Conservation (phyloP, 2,113 vertebrate species). For the Procavia capensis region DNA sequence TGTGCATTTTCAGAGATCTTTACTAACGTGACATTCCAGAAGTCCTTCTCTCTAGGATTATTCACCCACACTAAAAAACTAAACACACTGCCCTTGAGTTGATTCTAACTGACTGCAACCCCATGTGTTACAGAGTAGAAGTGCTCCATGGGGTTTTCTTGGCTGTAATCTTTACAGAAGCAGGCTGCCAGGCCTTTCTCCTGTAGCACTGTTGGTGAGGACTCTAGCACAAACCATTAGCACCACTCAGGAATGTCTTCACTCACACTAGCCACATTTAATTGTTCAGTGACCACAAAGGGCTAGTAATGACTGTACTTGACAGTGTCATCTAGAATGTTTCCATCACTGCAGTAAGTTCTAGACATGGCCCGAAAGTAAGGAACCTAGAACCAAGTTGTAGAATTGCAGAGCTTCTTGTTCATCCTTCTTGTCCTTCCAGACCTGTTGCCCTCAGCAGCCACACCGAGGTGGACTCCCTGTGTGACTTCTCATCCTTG, state of each 20-base stretch:
- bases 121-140: not conserved
- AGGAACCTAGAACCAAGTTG: not conserved
- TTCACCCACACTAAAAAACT: not conserved
- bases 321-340: not conserved
- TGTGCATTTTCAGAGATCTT: not conserved
- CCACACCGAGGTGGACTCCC: constrained; percentile 74
- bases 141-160: not conserved
- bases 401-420: not conserved
- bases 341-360: not conserved
- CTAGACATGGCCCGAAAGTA: not conserved
- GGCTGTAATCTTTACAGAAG: not conserved
- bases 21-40: not conserved
- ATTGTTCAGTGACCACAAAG: not conserved
- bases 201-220: not conserved
- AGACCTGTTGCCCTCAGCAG: constrained; percentile 74
- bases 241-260: not conserved
- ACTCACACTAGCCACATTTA: not conserved
- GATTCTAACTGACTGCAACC: not conserved
- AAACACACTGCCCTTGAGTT: not conserved
- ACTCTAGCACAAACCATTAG: not conserved
- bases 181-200: not conserved
- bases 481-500: constrained; percentile 77
- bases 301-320: not conserved
- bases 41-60: not conserved
- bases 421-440: not conserved